A percentile compares a stretch with the other conserved stretches of the same genome.
These are phyloP conservation scores for Enteromius afrohamiltoni DNA, from an alignment of 2,797 vertebrate species.

Conservation along the genomic window DNA sequence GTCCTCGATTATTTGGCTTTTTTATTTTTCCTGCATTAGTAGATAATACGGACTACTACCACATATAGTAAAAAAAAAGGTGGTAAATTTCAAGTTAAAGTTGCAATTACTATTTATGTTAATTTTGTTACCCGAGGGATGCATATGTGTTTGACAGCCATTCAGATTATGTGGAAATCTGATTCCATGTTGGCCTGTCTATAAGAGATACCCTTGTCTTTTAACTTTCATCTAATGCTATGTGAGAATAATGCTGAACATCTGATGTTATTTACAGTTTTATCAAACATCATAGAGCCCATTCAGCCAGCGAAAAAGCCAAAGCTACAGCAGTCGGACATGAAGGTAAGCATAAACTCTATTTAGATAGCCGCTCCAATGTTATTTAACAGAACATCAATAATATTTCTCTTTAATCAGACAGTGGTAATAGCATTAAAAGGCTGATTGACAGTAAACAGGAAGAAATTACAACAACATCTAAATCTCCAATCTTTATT, in stretches of 20 bases:
- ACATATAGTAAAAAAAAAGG: neutral
- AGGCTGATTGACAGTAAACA: conserved; percentile 54
- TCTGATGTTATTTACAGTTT: conserved; percentile 77
- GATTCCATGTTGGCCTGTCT: conserved; percentile 19
- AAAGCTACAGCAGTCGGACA: conserved; percentile 83
- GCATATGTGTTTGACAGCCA: neutral
- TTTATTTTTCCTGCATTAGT: neutral
- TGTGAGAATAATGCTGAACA: conserved; percentile 35
- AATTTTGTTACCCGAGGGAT: neutral
- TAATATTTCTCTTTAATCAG: conserved; percentile 31
- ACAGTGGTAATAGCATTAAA: conserved; percentile 42
- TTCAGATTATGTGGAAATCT: conserved; percentile 9
- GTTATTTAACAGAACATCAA: conserved; percentile 11
- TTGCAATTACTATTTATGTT: neutral
- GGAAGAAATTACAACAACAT: conserved; percentile 45
- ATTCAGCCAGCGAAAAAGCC: conserved; percentile 87
- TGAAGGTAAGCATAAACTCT: conserved; percentile 82
- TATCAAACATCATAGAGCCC: conserved; percentile 90
- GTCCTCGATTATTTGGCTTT: neutral
- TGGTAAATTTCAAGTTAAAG: neutral
- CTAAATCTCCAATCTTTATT: conserved; percentile 48
- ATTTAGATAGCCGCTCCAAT: neutral
- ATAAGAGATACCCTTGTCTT: conserved; percentile 3
- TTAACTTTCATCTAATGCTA: conserved; percentile 30
- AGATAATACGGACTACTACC: neutral